phyloP scores from a whole-genome alignment of 1,140 invertebrate species.

The Magallana gigas region DNA sequence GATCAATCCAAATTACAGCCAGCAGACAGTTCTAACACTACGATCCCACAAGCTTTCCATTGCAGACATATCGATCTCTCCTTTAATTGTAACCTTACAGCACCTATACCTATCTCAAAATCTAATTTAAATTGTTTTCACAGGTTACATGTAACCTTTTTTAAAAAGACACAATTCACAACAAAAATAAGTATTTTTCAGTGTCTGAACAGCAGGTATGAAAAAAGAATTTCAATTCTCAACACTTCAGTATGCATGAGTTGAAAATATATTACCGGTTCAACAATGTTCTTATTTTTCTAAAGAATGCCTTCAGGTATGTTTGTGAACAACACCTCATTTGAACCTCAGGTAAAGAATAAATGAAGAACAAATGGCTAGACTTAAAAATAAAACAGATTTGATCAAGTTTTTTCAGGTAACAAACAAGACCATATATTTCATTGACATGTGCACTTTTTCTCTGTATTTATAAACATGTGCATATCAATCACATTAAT shows the following conservation, averaged over 20 bases:
- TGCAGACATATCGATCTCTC: slow-evolving; percentile 24
- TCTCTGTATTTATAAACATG: too few relatives aligned
- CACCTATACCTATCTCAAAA: not conserved
- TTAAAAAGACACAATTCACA: not conserved
- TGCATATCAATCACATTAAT: too few relatives aligned
- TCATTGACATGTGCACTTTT: not conserved
- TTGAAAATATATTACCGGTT: not conserved
- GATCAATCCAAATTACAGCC: not conserved
- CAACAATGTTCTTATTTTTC: not conserved
- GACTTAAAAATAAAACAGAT: not conserved
- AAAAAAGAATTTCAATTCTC: not conserved
- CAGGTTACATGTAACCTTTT: not conserved
- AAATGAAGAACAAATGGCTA: too few relatives aligned
- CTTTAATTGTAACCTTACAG: not conserved
- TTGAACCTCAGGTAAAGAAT: too few relatives aligned
- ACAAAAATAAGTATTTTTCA: not conserved
- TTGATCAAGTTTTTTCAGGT: not conserved
- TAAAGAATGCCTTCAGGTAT: not conserved
- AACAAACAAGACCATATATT: not conserved
- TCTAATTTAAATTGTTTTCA: not conserved
- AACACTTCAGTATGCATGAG: not conserved
- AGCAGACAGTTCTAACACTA: not conserved
- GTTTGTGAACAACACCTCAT: not conserved
- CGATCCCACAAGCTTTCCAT: not conserved
- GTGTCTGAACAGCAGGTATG: not conserved